These are phyloP conservation scores for Martes martes DNA, from an alignment of 2,113 vertebrate species.

Conservation along the genomic window DNA sequence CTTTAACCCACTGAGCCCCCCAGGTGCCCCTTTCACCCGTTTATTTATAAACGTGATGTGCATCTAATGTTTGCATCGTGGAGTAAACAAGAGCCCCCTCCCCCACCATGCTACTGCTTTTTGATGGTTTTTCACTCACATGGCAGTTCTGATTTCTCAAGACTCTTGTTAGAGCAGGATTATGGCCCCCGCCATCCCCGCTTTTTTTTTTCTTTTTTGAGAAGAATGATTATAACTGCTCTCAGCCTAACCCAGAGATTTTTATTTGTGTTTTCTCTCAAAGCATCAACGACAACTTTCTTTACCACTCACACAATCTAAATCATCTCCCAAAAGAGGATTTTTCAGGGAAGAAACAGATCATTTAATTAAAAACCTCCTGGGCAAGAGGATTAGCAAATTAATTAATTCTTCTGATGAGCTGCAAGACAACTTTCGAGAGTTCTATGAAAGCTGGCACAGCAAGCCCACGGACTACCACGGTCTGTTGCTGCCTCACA, in stretches of 20 bases:
- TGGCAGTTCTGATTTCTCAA: not conserved
- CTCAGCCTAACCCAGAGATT: slow-evolving; percentile 29
- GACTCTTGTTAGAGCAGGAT: not conserved
- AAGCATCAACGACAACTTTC: slow-evolving; percentile 93
- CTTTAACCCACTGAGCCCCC: too few relatives aligned
- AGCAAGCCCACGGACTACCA: slow-evolving; percentile 87
- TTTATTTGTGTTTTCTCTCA: slow-evolving; percentile 53
- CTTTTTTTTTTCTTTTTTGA: not conserved
- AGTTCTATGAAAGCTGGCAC: slow-evolving; percentile 90
- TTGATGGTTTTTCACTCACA: not conserved
- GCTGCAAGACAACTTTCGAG: slow-evolving; percentile 77
- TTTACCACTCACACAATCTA: slow-evolving; percentile 86
- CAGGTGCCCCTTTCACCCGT: not conserved
- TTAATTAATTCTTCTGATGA: slow-evolving; percentile 88
- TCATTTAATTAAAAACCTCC: slow-evolving; percentile 91
- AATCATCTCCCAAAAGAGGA: slow-evolving; percentile 87
- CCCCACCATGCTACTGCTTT: not conserved
- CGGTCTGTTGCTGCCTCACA: slow-evolving; percentile 86
- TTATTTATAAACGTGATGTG: not conserved
- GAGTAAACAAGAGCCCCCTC: not conserved
- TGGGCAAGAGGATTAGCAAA: slow-evolving; percentile 90
- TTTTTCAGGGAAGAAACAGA: slow-evolving; percentile 93
- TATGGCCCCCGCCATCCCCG: not conserved
- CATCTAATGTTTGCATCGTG: too few relatives aligned
- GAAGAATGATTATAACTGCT: not conserved